Evolutionary conservation across 2,113 vertebrate species (phyloP).

Genomic region (Heterotis niloticus): DNA sequence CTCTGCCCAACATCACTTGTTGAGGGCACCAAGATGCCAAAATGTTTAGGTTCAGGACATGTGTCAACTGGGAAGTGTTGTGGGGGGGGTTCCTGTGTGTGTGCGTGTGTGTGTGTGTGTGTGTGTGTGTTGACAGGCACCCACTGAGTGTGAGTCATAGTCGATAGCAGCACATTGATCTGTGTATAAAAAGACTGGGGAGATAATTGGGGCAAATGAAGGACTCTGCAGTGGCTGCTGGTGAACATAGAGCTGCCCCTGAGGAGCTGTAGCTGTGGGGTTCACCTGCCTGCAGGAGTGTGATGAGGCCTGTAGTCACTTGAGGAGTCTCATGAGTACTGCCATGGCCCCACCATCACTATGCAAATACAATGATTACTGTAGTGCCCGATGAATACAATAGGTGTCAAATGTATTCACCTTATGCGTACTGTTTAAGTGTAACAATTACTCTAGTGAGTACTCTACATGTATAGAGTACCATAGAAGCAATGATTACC

Average conservation of each 20-base stretch:
- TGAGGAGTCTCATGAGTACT: too few relatives aligned
- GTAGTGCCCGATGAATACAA: too few relatives aligned
- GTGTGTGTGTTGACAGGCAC: neutral
- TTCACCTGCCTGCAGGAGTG: neutral
- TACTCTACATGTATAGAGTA: too few relatives aligned
- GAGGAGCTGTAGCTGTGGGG: neutral
- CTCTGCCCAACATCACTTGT: too few relatives aligned
- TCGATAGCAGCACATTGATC: conserved; percentile 58
- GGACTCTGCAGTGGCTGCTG: neutral
- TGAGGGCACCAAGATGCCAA: neutral
- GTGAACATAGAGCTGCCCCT: neutral
- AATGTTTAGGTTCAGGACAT: conserved; percentile 15
- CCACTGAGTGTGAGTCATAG: conserved; percentile 20
- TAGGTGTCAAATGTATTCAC: too few relatives aligned
- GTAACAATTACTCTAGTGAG: too few relatives aligned
- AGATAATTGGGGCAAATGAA: conserved; percentile 28
- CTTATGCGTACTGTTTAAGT: too few relatives aligned
- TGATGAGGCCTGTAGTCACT: neutral
- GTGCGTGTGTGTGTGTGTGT: too few relatives aligned
- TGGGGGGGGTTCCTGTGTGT: too few relatives aligned
- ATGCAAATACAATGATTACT: too few relatives aligned
- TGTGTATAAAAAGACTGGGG: conserved; percentile 21
- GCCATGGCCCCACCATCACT: too few relatives aligned
- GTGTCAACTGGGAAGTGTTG: neutral
- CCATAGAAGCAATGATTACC: too few relatives aligned